phyloP scores from a whole-genome alignment of 2,113 vertebrate species.

The Sebastes fasciatus region DNA sequence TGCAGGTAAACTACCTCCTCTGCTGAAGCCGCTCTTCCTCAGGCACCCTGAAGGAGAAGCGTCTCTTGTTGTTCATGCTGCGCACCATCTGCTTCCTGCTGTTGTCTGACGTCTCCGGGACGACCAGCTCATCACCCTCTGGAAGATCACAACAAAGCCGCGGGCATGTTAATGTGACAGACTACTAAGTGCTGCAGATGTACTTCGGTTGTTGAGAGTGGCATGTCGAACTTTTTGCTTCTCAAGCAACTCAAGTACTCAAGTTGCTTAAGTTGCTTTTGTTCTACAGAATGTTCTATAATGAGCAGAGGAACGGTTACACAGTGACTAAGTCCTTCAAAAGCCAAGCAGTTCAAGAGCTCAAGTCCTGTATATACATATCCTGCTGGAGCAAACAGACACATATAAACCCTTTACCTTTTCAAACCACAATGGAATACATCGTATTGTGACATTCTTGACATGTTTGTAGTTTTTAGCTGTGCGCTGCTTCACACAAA shows the following conservation, averaged over 20 bases:
- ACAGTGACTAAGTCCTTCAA: not conserved
- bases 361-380: not conserved
- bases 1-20: slow-evolving; percentile 87
- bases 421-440: too few relatives aligned
- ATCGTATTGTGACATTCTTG: not conserved
- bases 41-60: slow-evolving; percentile 96
- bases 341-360: not conserved
- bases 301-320: not conserved
- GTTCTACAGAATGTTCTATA: not conserved
- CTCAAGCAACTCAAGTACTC: not conserved
- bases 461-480: not conserved
- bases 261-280: not conserved
- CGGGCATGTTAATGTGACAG: not conserved
- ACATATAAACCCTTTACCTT: not conserved
- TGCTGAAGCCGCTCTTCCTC: slow-evolving; percentile 97
- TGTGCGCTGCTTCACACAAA: not conserved
- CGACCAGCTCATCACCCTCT: slow-evolving; percentile 98
- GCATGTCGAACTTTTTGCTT: not conserved
- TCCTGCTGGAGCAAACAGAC: not conserved
- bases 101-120: slow-evolving; percentile 97
- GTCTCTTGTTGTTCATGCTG: slow-evolving; percentile 96
- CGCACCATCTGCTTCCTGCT: slow-evolving; percentile 99
- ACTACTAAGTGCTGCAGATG: slow-evolving; percentile 14
- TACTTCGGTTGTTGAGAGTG: not conserved
- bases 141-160: slow-evolving; percentile 54